Conservation (phyloP, 2,797 vertebrate genomes). For the Dermochelys coriacea region DNA sequence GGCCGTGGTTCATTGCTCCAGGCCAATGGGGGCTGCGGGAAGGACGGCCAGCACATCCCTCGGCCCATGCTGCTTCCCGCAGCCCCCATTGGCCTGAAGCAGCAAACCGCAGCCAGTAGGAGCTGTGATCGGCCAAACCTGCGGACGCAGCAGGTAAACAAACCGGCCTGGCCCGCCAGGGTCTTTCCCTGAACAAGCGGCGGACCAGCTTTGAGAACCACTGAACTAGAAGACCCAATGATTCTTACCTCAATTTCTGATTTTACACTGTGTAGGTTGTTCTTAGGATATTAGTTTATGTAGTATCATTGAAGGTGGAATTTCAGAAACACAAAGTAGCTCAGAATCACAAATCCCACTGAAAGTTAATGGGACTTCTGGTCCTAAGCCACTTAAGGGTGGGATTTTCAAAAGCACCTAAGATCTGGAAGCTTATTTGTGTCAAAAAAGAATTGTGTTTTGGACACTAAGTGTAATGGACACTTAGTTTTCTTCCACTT, state of each 20-base stretch:
- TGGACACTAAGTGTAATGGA: neutral
- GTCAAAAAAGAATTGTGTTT: neutral
- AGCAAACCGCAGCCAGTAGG: too few relatives aligned
- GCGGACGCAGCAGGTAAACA: too few relatives aligned
- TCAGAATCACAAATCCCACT: neutral
- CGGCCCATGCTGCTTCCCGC: too few relatives aligned
- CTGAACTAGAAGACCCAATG: neutral
- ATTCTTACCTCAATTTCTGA: neutral
- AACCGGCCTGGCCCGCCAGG: too few relatives aligned
- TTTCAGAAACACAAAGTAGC: neutral
- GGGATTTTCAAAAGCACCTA: neutral
- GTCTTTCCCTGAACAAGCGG: too few relatives aligned
- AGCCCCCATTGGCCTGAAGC: too few relatives aligned
- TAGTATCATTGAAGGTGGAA: neutral
- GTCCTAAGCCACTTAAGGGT: neutral
- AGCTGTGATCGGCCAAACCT: too few relatives aligned
- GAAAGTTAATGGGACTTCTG: neutral
- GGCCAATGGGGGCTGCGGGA: too few relatives aligned
- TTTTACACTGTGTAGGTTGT: fast-evolving
- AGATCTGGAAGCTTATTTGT: neutral
- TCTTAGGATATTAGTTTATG: neutral
- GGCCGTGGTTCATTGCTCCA: too few relatives aligned
- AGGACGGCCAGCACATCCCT: too few relatives aligned
- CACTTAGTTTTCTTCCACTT: neutral
- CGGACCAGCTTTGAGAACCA: too few relatives aligned